phyloP scores from a whole-genome alignment of 2,113 vertebrate species.

The Bubalus kerabau region DNA sequence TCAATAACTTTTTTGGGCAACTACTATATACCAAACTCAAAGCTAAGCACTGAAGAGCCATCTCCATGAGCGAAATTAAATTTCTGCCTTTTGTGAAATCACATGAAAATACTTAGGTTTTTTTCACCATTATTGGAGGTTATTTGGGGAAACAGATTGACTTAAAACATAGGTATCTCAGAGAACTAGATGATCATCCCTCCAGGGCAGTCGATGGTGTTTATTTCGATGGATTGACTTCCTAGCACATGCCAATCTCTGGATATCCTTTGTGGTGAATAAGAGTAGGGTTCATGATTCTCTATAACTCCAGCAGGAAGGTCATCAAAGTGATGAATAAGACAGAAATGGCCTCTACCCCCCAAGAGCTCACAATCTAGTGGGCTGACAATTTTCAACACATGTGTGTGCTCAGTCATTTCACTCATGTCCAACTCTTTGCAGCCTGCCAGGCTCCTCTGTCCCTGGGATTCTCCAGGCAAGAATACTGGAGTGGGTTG shows the following conservation, averaged over 20 bases:
- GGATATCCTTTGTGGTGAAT: neutral
- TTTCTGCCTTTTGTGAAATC: neutral
- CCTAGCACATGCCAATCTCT: neutral
- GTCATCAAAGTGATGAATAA: neutral
- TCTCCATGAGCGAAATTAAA: conserved; percentile 21
- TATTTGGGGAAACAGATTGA: neutral
- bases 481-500: neutral
- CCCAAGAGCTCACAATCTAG: neutral
- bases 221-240: neutral
- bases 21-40: neutral
- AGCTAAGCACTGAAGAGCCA: neutral
- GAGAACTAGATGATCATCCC: neutral
- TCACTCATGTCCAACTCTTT: neutral
- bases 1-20: neutral
- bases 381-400: neutral
- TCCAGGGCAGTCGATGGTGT: neutral
- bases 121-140: neutral
- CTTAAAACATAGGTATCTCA: neutral
- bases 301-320: neutral
- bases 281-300: neutral
- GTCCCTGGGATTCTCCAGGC: neutral
- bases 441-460: neutral
- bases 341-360: neutral
- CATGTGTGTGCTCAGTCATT: too few relatives aligned
- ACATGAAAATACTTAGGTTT: neutral